These are phyloP conservation scores for Subacronicta megacephala DNA, from an alignment of 2,888 invertebrate genomes.

Conservation along the genomic window DNA sequence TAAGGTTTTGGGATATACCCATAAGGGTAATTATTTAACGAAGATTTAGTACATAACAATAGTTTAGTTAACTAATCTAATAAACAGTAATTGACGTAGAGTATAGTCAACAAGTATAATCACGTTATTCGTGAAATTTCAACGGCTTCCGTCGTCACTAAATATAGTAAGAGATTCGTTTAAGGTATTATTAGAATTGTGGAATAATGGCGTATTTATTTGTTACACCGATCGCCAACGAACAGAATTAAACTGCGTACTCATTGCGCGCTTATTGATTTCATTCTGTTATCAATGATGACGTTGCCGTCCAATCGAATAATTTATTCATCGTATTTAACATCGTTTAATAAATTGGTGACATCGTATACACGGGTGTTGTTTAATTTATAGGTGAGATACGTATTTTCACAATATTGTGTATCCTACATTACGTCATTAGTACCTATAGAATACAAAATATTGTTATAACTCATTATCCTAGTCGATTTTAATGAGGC, in stretches of 20 bases:
- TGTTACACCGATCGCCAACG: constrained; percentile 34
- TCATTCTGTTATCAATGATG: constrained; percentile 48
- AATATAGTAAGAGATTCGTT: constrained; percentile 60
- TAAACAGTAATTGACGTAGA: constrained; percentile 64
- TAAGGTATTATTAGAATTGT: constrained; percentile 55
- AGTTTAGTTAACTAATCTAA: constrained; percentile 63
- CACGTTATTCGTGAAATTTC: constrained; percentile 72
- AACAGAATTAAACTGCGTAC: constrained; percentile 33
- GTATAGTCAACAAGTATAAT: constrained; percentile 63
- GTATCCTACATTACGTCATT: too few species aligned
- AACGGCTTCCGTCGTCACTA: constrained; percentile 70
- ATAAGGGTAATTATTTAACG: constrained; percentile 46
- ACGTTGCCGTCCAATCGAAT: constrained; percentile 36
- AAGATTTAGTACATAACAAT: constrained; percentile 33
- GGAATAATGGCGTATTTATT: constrained; percentile 54
- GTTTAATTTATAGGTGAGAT: constrained; percentile 33
- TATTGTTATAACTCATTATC: constrained; percentile 35
- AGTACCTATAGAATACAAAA: constrained; percentile 5
- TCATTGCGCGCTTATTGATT: constrained; percentile 49
- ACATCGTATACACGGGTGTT: constrained; percentile 36
- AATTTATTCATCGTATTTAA: constrained; percentile 51
- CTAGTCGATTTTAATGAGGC: constrained; percentile 28
- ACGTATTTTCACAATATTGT: constrained; percentile 19
- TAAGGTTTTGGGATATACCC: constrained; percentile 36
- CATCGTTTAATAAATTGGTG: constrained; percentile 48